Base-by-base conservation (phyloP, 2,113 vertebrate genomes). In the Strigops habroptila region DNA sequence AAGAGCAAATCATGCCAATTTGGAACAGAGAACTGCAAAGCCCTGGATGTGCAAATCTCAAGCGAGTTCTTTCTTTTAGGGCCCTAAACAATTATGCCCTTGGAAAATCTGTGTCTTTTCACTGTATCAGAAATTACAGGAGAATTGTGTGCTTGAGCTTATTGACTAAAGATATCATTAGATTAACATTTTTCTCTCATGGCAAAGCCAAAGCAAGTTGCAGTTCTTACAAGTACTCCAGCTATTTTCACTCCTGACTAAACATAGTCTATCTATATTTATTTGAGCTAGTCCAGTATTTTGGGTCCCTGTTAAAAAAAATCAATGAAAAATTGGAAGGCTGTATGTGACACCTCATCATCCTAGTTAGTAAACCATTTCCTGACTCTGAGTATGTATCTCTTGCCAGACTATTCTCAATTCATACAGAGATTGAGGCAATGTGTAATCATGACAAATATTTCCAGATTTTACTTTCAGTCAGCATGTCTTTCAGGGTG, bases 1-100 rank as follows among this genome's bases (percentile, higher is more conserved):
- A 15, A 71, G 12, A 86, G 24, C 0, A 89, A 81, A 81, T 33
- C 0, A 0, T 88, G 49, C 19, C 64, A 49, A 17, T 24, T 77
- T 68, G 39, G 63, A 76, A 49, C 4, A 53, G 7, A 91, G 57
- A 90, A n/a, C 35, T 43, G n/a, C 10, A 86, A 87, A 81, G 43
- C 17, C 23, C 19, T 37, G 19, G 23, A 60, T 68, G 8, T 28
- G 31, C 4, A 71, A 62, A 88, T 81, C 64, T 84, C 73, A 52
- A 28, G 4, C 0, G 2, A 68, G 18, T 12, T 76, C 4, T 46
- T 44, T 77, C 9, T 76, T 64, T 51, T 10, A 30, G 33, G 37
- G 28, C 51, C 35, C 18, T n/a, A 31, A 44, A 74, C 33, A 83
- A 60, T 48, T 12, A 33, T 7, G 10, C 1, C 18, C 23, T 74